Evolutionary conservation across 2,888 invertebrate species (phyloP), one percentile per base, ranked within the genome.

Genomic region (Pimpla rufipes): DNA sequence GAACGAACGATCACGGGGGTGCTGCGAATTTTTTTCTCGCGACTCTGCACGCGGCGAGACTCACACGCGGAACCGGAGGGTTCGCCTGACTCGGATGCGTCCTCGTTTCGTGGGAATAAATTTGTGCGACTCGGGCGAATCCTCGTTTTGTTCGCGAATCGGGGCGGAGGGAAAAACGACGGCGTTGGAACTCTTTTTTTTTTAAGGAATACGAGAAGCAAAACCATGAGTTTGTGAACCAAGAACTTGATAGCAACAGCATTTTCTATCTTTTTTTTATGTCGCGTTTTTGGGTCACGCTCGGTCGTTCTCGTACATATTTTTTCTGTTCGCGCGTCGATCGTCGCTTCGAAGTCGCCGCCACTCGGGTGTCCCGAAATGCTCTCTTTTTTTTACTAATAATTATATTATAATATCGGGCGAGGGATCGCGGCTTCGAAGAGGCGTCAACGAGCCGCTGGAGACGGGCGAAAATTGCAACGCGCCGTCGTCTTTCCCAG

Each of bases 341-440:
- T 70, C 23, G 70, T 50, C 70, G 52, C 29, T 78, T 78, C 42
- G 29, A 52, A 62, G 59, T 50, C 50, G 64, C 78, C 57, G 68
- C 67, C 47, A 47, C 16, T 52, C 42, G 18, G 40, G 16, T 40
- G 70, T 78, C 62, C 62, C 40, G 23, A 67, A 11, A 29, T 18
- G 40, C 68, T 67, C 67, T 45, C 68, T 77, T 77, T 67, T 77
- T 68, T 68, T 55, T 59, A 67, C 55, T 77, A 77, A 57, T 77
- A 37, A 35, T 77, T 67, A 55, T 47, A 35, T 77, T 67, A 55
- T 45, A 45, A 76, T 59, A 29, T 68, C 35, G 3, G 16, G 37
- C 35, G 57, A 47, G 47, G 57, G 55, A 59, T 77, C 37, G 67
- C 45, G 59, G 68, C 67, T 77, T 47, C 10, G 21, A 77, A 67